phyloP scores from a whole-genome alignment of 2,888 invertebrate genomes.

The Cheilosia impressa region DNA sequence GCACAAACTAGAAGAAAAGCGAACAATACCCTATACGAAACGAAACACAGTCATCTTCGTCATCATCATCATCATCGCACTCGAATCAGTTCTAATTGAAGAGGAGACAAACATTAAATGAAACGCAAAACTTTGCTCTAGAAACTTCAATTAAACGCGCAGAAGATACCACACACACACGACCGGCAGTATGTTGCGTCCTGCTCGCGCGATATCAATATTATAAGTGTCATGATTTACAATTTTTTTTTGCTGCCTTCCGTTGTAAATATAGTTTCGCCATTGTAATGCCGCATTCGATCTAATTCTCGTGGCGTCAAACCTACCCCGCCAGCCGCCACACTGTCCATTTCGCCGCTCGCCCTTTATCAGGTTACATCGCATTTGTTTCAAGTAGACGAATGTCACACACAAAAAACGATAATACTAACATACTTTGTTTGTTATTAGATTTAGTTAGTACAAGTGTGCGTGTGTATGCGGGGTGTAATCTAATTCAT shows the following conservation, averaged over 20 bases:
- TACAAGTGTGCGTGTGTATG: not conserved
- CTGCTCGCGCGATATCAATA: too few species aligned
- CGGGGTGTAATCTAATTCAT: constrained; percentile 39
- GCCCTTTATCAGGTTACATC: constrained; percentile 18
- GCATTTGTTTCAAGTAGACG: constrained; percentile 12
- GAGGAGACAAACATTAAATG: constrained; percentile 35
- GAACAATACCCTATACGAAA: not conserved
- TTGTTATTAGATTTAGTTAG: not conserved
- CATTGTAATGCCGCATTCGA: too few species aligned
- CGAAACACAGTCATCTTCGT: constrained; percentile 9
- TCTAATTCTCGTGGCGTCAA: not conserved
- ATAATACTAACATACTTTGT: too few species aligned
- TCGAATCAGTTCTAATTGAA: constrained; percentile 43
- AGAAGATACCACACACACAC: not conserved
- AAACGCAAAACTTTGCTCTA: constrained; percentile 65
- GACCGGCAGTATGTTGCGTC: too few species aligned
- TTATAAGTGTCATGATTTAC: too few species aligned
- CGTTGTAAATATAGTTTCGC: too few species aligned
- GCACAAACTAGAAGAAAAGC: too few species aligned
- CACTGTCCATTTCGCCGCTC: not conserved
- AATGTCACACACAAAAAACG: not conserved
- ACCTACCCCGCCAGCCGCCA: not conserved
- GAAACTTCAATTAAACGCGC: constrained; percentile 63
- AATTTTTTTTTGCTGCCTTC: too few species aligned
- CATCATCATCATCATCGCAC: constrained; percentile 6